phyloP scores from a whole-genome alignment of 2,888 invertebrate genomes.

The Dynastes grantii region DNA sequence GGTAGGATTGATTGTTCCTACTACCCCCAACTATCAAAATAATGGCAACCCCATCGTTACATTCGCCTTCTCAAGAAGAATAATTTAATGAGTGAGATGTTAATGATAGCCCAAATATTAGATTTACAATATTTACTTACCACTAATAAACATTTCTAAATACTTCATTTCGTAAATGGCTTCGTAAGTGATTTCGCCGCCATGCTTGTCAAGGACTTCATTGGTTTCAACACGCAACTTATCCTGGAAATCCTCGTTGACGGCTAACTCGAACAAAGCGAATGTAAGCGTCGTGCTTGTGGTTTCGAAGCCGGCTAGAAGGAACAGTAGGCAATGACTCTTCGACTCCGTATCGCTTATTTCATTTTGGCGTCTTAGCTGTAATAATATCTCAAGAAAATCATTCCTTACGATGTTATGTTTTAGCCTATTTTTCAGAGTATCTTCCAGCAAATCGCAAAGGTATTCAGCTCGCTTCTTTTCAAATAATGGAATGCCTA shows the following conservation, averaged over 20 bases:
- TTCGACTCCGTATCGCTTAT: conserved; percentile 69
- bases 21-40: no score
- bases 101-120: no score
- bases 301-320: conserved; percentile 72
- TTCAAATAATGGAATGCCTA: conserved; percentile 22
- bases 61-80: no score
- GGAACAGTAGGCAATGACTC: conserved; percentile 69
- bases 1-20: no score
- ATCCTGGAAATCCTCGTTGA: conserved; percentile 69
- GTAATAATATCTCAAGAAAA: conserved; percentile 41
- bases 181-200: conserved; percentile 70
- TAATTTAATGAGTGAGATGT: no score
- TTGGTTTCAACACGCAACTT: conserved; percentile 68
- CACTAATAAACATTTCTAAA: conserved; percentile 68
- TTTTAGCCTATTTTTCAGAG: conserved; percentile 21
- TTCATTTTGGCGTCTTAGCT: conserved; percentile 67
- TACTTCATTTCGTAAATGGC: conserved; percentile 70
- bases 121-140: conserved; percentile 42
- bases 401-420: conserved; percentile 35
- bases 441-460: conserved; percentile 24
- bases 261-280: conserved; percentile 71
- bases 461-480: not conserved
- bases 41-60: no score
- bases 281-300: conserved; percentile 70
- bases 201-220: conserved; percentile 64